These are phyloP conservation scores for Lepidonotus clava DNA, from an alignment of 2,888 invertebrate species.

Conservation along the genomic window DNA sequence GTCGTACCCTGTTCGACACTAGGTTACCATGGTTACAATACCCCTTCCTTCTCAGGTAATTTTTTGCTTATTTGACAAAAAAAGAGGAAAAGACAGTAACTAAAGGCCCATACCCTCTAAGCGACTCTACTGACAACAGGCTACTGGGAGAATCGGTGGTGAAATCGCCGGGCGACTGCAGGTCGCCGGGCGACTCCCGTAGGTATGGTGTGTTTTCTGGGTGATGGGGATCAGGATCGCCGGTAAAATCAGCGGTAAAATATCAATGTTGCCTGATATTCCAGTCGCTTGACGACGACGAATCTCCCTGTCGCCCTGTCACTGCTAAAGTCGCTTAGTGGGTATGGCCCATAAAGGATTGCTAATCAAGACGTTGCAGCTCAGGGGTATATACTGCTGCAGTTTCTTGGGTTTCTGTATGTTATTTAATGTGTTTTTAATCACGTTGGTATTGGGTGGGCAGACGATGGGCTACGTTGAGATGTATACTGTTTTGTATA, in stretches of 20 bases:
- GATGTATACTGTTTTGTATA: conserved; percentile 17
- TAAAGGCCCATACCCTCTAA: too few relatives aligned
- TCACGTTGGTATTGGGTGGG: background rate
- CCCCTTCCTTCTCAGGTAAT: conserved; percentile 19
- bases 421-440: conserved; percentile 10
- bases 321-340: too few relatives aligned
- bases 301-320: too few relatives aligned
- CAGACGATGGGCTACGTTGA: background rate
- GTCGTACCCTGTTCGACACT: background rate
- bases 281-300: too few relatives aligned
- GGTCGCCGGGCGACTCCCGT: too few relatives aligned
- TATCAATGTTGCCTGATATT: too few relatives aligned
- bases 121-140: too few relatives aligned
- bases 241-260: too few relatives aligned
- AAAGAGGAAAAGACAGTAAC: background rate
- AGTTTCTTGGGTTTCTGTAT: background rate
- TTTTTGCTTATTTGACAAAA: conserved; percentile 3
- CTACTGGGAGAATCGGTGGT: too few relatives aligned
- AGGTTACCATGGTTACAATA: background rate
- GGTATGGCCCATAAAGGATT: background rate
- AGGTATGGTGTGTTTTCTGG: too few relatives aligned
- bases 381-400: conserved; percentile 15
- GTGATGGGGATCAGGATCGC: too few relatives aligned
- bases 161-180: too few relatives aligned
- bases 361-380: background rate